Conservation (phyloP, 2,113 vertebrate genomes). For the Epinephelus fuscoguttatus region DNA sequence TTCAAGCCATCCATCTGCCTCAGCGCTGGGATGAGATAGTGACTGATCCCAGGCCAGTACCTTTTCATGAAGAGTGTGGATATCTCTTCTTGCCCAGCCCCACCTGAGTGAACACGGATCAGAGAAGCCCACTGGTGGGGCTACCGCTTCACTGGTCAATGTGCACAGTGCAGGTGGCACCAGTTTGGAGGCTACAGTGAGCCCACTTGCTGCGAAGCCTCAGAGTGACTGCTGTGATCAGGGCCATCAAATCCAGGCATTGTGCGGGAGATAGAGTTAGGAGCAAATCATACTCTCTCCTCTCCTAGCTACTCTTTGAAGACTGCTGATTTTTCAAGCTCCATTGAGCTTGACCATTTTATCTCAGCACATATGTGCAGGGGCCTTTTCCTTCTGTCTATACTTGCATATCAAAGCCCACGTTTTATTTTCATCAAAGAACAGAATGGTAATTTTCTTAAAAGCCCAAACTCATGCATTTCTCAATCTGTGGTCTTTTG, state of each 20-base stretch:
- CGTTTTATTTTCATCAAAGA: constrained; percentile 75
- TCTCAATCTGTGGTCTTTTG: constrained; percentile 43
- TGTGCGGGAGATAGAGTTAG: constrained; percentile 28
- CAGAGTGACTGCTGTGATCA: constrained; percentile 48
- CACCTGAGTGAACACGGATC: constrained; percentile 47
- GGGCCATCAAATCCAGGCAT: constrained; percentile 26
- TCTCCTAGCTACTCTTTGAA: constrained; percentile 69
- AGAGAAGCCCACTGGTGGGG: constrained; percentile 28
- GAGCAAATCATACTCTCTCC: constrained; percentile 38
- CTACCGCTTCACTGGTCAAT: constrained; percentile 41
- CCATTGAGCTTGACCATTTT: constrained; percentile 68
- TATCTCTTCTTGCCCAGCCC: constrained; percentile 31
- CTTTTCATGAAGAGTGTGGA: not conserved
- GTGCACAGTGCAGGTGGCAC: constrained; percentile 47
- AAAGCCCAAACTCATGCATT: constrained; percentile 39
- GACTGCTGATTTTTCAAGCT: constrained; percentile 63
- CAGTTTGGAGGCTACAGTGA: constrained; percentile 24
- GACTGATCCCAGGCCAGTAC: constrained; percentile 56
- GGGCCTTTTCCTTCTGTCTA: constrained; percentile 56
- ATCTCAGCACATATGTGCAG: constrained; percentile 62
- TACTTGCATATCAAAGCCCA: constrained; percentile 76
- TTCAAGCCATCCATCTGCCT: constrained; percentile 52
- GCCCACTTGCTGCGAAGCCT: constrained; percentile 46
- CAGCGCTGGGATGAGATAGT: constrained; percentile 4
- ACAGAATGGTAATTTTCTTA: constrained; percentile 49